Evolutionary conservation across 2,797 vertebrate species (phyloP).

Genomic region (Botia almorhae): DNA sequence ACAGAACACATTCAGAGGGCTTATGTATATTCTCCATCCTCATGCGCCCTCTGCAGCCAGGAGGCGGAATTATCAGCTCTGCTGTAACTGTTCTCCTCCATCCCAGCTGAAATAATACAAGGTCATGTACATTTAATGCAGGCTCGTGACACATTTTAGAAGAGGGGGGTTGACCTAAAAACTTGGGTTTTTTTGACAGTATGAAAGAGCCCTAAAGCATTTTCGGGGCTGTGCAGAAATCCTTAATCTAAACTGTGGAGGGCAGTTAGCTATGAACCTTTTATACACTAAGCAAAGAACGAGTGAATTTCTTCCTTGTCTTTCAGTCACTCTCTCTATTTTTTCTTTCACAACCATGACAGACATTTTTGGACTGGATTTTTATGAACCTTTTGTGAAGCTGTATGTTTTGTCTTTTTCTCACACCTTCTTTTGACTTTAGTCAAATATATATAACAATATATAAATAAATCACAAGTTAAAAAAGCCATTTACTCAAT

Average conservation of each 20-base stretch:
- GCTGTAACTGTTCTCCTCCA: conserved; percentile 25
- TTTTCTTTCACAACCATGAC: conserved; percentile 1
- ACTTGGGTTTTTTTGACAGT: conserved; percentile 24
- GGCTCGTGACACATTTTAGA: conserved; percentile 42
- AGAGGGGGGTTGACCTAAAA: conserved; percentile 50
- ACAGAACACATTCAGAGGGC: background rate
- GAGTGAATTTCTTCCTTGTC: conserved; percentile 5
- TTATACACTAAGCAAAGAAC: conserved; percentile 43
- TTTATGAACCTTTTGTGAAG: conserved; percentile 19
- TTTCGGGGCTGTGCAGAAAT: conserved; percentile 41
- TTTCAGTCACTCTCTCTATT: background rate
- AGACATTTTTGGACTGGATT: conserved; percentile 5
- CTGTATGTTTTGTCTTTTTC: background rate
- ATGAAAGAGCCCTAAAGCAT: conserved; percentile 25
- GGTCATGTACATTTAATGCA: conserved; percentile 50
- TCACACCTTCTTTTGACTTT: background rate
- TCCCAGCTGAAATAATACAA: conserved; percentile 48
- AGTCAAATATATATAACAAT: background rate
- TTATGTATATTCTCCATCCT: conserved; percentile 63
- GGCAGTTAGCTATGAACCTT: conserved; percentile 58
- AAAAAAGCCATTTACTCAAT: conserved; percentile 28
- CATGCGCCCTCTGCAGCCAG: conserved; percentile 75
- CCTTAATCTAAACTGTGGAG: conserved; percentile 56
- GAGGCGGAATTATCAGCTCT: conserved; percentile 59
- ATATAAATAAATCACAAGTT: conserved; percentile 13